phyloP scores from a whole-genome alignment of 2,888 invertebrate species.

The Lymantria dispar region DNA sequence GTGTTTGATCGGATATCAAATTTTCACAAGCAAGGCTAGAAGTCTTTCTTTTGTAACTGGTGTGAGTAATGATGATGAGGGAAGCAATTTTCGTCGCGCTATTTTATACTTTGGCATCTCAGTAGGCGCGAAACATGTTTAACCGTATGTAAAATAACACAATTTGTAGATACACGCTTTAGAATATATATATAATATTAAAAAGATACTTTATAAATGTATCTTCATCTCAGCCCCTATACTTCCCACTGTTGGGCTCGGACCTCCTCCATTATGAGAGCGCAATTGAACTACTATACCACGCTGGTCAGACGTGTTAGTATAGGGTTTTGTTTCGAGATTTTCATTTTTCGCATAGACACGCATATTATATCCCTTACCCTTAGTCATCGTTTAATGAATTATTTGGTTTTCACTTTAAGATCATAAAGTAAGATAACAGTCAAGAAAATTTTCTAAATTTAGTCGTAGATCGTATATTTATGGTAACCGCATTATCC shows the following conservation, averaged over 20 bases:
- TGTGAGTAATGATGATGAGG: constrained; percentile 28
- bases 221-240: too few relatives aligned
- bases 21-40: constrained; percentile 26
- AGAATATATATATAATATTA: background rate
- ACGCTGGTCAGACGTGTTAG: too few relatives aligned
- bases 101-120: constrained; percentile 6
- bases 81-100: constrained; percentile 13
- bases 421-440: constrained; percentile 10
- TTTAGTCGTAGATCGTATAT: constrained; percentile 21
- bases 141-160: background rate
- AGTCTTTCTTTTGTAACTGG: constrained; percentile 19
- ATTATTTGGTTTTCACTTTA: constrained; percentile 2
- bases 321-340: too few relatives aligned
- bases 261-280: too few relatives aligned
- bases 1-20: constrained; percentile 41
- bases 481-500: constrained; percentile 32
- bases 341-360: too few relatives aligned
- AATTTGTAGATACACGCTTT: background rate
- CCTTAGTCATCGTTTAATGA: too few relatives aligned
- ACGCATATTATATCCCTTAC: too few relatives aligned
- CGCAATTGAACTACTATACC: too few relatives aligned
- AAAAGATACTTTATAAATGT: background rate
- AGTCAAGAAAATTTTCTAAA: constrained; percentile 19
- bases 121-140: background rate
- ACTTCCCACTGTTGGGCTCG: too few relatives aligned